Conservation (phyloP, 2,888 invertebrate genomes). For the Catocala sponsa region DNA sequence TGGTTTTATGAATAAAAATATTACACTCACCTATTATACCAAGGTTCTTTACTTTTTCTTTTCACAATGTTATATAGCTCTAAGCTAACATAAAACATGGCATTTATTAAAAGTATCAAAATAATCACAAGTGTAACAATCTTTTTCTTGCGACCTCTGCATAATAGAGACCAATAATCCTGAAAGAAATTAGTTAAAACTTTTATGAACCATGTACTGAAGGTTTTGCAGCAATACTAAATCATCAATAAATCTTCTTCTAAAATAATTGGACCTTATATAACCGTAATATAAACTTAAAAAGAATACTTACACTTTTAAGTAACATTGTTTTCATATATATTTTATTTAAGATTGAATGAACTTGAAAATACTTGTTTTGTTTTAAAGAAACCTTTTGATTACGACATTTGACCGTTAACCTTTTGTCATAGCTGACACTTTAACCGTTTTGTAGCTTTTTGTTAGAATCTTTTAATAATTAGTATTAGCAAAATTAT, state of each 20-base stretch:
- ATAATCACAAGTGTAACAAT: constrained; percentile 68
- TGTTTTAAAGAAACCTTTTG: no score
- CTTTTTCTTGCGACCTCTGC: constrained; percentile 81
- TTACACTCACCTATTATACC: constrained; percentile 73
- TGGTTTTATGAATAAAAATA: background rate
- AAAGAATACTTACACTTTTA: constrained; percentile 13
- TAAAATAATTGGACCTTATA: no score
- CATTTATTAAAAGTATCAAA: constrained; percentile 75
- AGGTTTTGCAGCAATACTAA: background rate
- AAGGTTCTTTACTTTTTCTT: constrained; percentile 66
- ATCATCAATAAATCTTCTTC: no score
- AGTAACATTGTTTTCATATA: constrained; percentile 8
- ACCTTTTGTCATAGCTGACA: no score
- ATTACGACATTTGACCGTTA: background rate
- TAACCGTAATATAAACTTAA: no score
- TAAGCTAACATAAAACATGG: constrained; percentile 78
- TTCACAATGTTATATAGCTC: constrained; percentile 74
- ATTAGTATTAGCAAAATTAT: no score
- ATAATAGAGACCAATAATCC: constrained; percentile 75
- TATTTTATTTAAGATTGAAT: background rate
- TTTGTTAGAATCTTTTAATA: no score
- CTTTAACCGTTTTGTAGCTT: no score
- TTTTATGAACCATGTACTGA: background rate
- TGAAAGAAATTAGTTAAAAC: constrained; percentile 50
- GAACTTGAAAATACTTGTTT: background rate